phyloP scores from a whole-genome alignment of 2,797 vertebrate genomes.

The Lepilemur septentrionalis region DNA sequence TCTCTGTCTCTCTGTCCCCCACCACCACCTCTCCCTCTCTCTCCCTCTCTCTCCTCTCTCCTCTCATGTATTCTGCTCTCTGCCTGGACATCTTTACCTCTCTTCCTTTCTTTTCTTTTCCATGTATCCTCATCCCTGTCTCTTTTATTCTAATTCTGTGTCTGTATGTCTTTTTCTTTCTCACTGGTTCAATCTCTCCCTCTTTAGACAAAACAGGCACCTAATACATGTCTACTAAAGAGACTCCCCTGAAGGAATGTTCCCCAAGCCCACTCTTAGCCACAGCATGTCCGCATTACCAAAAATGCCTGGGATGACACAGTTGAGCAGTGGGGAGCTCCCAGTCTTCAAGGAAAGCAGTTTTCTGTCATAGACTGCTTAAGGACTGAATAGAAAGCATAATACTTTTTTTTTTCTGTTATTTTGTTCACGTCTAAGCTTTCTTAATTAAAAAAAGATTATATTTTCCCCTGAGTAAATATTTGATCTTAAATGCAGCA shows the following conservation, averaged over 20 bases:
- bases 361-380: neutral
- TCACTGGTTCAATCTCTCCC: neutral
- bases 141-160: neutral
- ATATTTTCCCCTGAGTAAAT: constrained; percentile 20
- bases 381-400: constrained; percentile 21
- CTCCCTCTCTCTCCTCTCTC: too few species aligned
- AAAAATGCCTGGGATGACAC: neutral
- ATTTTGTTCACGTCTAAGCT: constrained; percentile 50
- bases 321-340: neutral
- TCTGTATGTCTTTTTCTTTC: neutral
- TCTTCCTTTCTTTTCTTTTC: neutral
- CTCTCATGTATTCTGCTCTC: neutral
- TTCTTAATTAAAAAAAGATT: constrained; percentile 65
- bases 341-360: neutral
- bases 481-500: constrained; percentile 39
- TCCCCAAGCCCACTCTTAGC: neutral
- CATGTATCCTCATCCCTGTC: neutral
- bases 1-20: too few species aligned
- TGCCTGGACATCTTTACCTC: neutral
- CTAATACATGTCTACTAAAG: neutral
- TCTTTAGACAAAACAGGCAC: neutral
- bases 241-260: neutral
- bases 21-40: too few species aligned
- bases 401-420: constrained; percentile 24
- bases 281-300: neutral